Conservation (phyloP, 2,113 vertebrate species). For the Marmota flaviventris region DNA sequence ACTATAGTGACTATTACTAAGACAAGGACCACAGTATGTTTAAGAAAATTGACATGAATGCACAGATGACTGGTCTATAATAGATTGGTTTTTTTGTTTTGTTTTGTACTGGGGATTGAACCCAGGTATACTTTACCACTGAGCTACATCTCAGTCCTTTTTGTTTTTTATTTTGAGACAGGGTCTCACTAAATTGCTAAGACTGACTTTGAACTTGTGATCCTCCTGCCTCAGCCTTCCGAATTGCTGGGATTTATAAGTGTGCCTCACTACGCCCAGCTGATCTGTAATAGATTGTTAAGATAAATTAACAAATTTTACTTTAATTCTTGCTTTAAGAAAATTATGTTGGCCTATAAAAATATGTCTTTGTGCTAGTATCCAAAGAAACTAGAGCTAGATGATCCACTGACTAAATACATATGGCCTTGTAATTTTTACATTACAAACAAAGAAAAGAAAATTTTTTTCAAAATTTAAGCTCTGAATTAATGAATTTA, state of each 20-base stretch:
- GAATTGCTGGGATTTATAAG: too few relatives aligned
- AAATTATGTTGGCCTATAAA: neutral
- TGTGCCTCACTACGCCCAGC: too few relatives aligned
- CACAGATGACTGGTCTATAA: neutral
- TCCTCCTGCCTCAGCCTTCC: too few relatives aligned
- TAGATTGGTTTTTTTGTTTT: too few relatives aligned
- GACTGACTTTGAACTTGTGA: too few relatives aligned
- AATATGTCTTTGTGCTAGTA: neutral
- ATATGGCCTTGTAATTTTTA: neutral
- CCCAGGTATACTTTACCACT: too few relatives aligned
- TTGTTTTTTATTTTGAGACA: too few relatives aligned
- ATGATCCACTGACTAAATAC: neutral
- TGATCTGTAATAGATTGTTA: neutral
- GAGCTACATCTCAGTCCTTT: too few relatives aligned
- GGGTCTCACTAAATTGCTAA: too few relatives aligned
- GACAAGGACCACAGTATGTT: neutral
- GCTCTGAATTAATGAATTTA: neutral
- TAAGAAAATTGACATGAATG: constrained; percentile 7
- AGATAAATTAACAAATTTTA: neutral
- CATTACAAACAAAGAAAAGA: neutral
- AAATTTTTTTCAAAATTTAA: neutral
- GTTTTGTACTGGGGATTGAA: too few relatives aligned
- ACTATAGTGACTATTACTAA: neutral
- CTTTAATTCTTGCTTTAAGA: neutral
- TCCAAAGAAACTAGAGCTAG: neutral